These are phyloP conservation scores for Lasius fuliginosus DNA, from an alignment of 2,888 invertebrate species.

Conservation along the genomic window DNA sequence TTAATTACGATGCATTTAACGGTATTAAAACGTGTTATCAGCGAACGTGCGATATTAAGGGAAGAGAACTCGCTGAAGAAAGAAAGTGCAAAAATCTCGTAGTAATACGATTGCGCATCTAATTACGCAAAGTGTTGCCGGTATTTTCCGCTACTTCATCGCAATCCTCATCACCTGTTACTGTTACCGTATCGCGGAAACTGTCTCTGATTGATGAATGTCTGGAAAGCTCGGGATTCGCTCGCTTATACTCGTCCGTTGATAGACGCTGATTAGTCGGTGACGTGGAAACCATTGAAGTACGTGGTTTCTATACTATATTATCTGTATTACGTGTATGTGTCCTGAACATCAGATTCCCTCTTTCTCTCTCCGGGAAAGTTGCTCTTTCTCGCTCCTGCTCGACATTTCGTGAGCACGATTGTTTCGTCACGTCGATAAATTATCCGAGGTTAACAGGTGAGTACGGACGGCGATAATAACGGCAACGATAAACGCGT, in stretches of 20 bases:
- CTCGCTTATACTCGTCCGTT: constrained; percentile 50
- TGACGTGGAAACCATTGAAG: constrained; percentile 58
- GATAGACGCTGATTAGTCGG: constrained; percentile 73
- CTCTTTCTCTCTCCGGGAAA: neutral
- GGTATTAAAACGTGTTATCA: constrained; percentile 27
- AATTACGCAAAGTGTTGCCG: constrained; percentile 40
- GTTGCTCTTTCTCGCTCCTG: constrained; percentile 39
- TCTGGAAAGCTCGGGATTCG: constrained; percentile 55
- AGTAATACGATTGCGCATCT: neutral
- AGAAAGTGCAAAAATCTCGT: neutral
- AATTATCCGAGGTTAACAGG: constrained; percentile 77
- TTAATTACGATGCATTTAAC: constrained; percentile 12
- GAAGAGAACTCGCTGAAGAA: neutral
- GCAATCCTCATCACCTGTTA: neutral
- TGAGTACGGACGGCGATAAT: constrained; percentile 74
- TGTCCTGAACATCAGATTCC: neutral
- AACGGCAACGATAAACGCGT: constrained; percentile 73
- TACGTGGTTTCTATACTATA: constrained; percentile 33
- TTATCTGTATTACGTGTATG: neutral
- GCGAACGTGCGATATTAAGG: neutral
- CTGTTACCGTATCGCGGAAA: constrained; percentile 56
- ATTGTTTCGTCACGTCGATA: constrained; percentile 67
- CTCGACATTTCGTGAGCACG: constrained; percentile 66
- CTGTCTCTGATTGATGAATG: constrained; percentile 68
- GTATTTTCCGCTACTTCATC: neutral